Conservation (phyloP, 2,888 invertebrate species). For the Ceriagrion tenellum region DNA sequence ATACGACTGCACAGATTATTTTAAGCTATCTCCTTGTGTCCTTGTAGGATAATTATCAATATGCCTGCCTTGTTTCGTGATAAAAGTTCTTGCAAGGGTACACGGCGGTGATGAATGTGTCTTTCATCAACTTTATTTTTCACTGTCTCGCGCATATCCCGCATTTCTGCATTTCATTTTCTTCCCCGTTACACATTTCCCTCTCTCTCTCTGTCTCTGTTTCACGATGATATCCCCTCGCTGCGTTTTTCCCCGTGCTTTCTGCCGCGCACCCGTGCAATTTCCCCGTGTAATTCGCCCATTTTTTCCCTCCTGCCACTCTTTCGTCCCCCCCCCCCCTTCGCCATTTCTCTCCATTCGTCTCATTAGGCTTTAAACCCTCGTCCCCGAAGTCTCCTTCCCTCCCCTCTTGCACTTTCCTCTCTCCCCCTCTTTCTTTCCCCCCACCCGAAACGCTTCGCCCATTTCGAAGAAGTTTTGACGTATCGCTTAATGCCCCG, state of each 20-base stretch:
- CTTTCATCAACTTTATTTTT: too few relatives aligned
- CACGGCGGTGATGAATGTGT: too few relatives aligned
- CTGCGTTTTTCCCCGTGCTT: background rate
- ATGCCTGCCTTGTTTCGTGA: too few relatives aligned
- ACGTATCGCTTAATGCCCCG: background rate
- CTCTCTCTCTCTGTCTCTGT: background rate
- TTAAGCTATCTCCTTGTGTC: too few relatives aligned
- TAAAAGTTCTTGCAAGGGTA: too few relatives aligned
- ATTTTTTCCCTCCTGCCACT: background rate
- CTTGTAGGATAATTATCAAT: too few relatives aligned
- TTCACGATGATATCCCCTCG: background rate
- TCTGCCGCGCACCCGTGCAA: background rate
- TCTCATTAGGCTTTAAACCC: background rate
- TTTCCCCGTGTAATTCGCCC: background rate
- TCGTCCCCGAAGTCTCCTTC: background rate
- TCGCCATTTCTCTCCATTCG: background rate
- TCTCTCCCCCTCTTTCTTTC: background rate
- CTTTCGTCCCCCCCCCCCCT: background rate
- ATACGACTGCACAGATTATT: too few relatives aligned
- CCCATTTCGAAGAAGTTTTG: background rate
- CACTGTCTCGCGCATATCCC: too few relatives aligned
- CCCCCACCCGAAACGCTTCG: background rate
- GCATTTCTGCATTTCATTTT: too few relatives aligned
- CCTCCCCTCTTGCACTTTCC: background rate
- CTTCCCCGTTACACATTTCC: background rate